Evolutionary conservation across 2,113 vertebrate genomes (phyloP), one percentile per base, ranked within the genome.

Genomic region (Syrmaticus mikado): DNA sequence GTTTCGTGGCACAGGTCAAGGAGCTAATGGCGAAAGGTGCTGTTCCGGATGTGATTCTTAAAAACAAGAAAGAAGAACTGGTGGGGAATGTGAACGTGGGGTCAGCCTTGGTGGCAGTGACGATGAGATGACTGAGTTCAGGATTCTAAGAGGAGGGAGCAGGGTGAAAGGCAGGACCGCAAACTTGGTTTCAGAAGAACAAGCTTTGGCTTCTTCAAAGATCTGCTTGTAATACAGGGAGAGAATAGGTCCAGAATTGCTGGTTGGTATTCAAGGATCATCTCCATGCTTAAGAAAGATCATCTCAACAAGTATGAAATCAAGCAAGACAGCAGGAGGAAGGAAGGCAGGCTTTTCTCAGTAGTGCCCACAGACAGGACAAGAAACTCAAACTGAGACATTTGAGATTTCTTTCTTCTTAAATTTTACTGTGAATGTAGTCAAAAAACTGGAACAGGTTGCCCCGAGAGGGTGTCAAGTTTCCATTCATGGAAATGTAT

Each of bases 1-100:
- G 6, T 46, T 75, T 25, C 15, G 22, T 36, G 20, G n/a, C 1
- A 1, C 30, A 32, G 30, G 28, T 72, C 0, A 0, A 58, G n/a
- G 50, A 66, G 21, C 36, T 66, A 4, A 52, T 7, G 34, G 71
- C 45, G n/a, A 34, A 71, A 22, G 13, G 18, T 55, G 61, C 28
- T 85, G 4, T 65, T 21, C 24, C 66, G 40, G 34, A 41, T 10
- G 22, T 70, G 25, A 8, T 27, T 14, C 28, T 73, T 28, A 30
- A 2, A 94, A 71, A 74, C 10, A 16, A 70, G 74, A 43, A 88
- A 28, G 19, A 82, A 13, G 19, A 82, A 11, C 19, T 80, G n/a
- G 19, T 11, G 67, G 61, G 22, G 38, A 45, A 80, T 6, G 2
- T 24, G 45, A 53, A 48, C 67, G n/a, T 2, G 1, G 10, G 11